Evolutionary conservation across 1,140 invertebrate species (phyloP), one percentile per base, ranked within the genome.

Genomic region (Trissolcus basalis): DNA sequence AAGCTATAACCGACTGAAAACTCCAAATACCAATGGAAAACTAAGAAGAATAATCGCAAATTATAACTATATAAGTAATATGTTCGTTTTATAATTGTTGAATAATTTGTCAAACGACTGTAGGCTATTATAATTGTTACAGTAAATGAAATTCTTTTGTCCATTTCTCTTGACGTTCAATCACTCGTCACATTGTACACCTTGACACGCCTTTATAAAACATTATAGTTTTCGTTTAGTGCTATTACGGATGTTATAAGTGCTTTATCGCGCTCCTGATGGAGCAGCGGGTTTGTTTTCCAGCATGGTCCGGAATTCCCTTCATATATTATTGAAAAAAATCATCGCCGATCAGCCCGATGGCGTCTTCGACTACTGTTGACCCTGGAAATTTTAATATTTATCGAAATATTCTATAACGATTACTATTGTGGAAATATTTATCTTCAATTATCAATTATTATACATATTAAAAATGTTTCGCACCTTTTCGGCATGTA

Each of bases 261-360:
- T 80, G 78, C 71, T 82, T 87, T 87, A 88, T 82, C 84, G 85
- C 58, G 82, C 81, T 82, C 84, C 85, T 86, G 83, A 55, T 79
- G 81, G 86, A 81, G 81, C 63, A 44, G 80, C 80, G 58, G 75
- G 53, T n/a, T 53, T 81, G 77, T 69, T 81, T 55, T 36, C 80
- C 43, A 56, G 78, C 58, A 44, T 84, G 83, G 73, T 85, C 80
- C 83, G 84, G 83, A 14, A 79, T 70, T 32, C 82, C 81, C 15
- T 80, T n/a, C n/a, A n/a, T n/a, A n/a, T n/a, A n/a, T n/a, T n/a
- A n/a, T n/a, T n/a, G n/a, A n/a, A n/a, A n/a, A n/a, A n/a, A n/a
- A n/a, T n/a, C n/a, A n/a, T n/a, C n/a, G n/a, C n/a, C n/a, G n/a
- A n/a, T n/a, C n/a, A n/a, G n/a, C n/a, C n/a, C n/a, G n/a, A n/a